Evolutionary conservation across 2,888 invertebrate genomes (phyloP).

Genomic region (Barypeithes pellucidus): DNA sequence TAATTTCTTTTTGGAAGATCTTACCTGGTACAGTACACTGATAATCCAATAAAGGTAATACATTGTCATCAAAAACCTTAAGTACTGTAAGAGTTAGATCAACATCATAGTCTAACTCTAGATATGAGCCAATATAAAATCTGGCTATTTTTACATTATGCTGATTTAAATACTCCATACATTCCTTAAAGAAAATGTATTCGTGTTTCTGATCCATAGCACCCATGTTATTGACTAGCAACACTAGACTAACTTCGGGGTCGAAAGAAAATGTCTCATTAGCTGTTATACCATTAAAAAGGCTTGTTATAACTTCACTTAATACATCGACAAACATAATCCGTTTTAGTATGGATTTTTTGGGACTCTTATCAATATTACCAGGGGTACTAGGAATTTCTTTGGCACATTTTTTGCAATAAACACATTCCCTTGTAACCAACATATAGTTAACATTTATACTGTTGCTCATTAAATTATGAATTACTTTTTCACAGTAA

Average conservation of each 20-base stretch:
- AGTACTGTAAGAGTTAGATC: conserved; percentile 77
- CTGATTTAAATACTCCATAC: conserved; percentile 20
- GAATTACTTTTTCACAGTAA: conserved; percentile 71
- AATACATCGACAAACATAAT: conserved; percentile 32
- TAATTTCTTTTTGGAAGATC: background rate
- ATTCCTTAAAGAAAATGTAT: conserved; percentile 73
- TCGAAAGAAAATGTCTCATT: conserved; percentile 26
- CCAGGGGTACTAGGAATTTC: background rate
- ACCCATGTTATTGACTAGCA: conserved; percentile 84
- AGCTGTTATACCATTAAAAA: conserved; percentile 27
- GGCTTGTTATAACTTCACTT: conserved; percentile 16
- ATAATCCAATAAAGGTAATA: conserved; percentile 75
- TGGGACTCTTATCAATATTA: too few species aligned
- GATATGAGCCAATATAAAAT: conserved; percentile 59
- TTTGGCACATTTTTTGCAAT: conserved; percentile 41
- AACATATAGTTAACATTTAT: conserved; percentile 32
- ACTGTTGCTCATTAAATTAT: conserved; percentile 76
- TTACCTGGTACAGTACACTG: conserved; percentile 75
- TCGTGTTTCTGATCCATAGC: conserved; percentile 84
- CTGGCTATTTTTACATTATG: conserved; percentile 47
- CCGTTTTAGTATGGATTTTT: conserved; percentile 32
- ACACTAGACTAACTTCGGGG: conserved; percentile 71
- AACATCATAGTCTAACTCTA: conserved; percentile 52
- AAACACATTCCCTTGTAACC: conserved; percentile 37
- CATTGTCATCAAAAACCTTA: conserved; percentile 71